A percentile compares a stretch with the other conserved stretches of the same genome.
phyloP scores from a whole-genome alignment of 1,140 invertebrate genomes.

The Drosophila sproati region DNA sequence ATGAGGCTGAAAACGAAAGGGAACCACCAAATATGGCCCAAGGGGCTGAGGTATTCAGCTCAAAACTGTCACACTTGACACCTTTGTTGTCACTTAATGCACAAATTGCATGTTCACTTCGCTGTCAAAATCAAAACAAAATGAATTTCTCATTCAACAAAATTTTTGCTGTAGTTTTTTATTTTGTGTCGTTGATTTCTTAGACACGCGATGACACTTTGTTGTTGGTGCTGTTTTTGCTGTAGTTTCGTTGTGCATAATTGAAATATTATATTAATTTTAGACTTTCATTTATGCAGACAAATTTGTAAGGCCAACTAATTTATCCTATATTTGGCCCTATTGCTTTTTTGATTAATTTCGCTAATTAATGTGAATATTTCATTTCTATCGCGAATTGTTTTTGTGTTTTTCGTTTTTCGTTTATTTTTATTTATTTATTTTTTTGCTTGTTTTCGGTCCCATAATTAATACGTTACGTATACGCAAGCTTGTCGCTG shows the following conservation, averaged over 20 bases:
- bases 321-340: constrained; percentile 39
- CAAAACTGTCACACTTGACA: constrained; percentile 69
- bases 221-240: neutral
- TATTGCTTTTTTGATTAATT: constrained; percentile 63
- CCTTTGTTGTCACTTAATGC: constrained; percentile 69
- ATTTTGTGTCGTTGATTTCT: constrained; percentile 26
- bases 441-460: constrained; percentile 5
- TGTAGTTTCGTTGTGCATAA: constrained; percentile 19
- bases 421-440: too few relatives aligned
- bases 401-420: constrained; percentile 1
- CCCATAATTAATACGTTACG: constrained; percentile 80
- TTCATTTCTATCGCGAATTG: constrained; percentile 34
- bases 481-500: constrained; percentile 72
- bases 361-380: constrained; percentile 58
- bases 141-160: constrained; percentile 60
- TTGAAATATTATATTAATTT: constrained; percentile 69
- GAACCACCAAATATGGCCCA: constrained; percentile 5
- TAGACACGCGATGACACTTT: constrained; percentile 64
- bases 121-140: constrained; percentile 63
- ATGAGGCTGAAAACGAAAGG: constrained; percentile 36
- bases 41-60: constrained; percentile 22
- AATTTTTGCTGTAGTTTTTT: constrained; percentile 29
- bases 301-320: constrained; percentile 41
- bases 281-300: constrained; percentile 64
- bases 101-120: constrained; percentile 73